Percentiles rank a stretch among this genome's conserved stretches.
phyloP scores from a whole-genome alignment of 2,113 vertebrate genomes.

The Melanotaenia duboulayi region DNA sequence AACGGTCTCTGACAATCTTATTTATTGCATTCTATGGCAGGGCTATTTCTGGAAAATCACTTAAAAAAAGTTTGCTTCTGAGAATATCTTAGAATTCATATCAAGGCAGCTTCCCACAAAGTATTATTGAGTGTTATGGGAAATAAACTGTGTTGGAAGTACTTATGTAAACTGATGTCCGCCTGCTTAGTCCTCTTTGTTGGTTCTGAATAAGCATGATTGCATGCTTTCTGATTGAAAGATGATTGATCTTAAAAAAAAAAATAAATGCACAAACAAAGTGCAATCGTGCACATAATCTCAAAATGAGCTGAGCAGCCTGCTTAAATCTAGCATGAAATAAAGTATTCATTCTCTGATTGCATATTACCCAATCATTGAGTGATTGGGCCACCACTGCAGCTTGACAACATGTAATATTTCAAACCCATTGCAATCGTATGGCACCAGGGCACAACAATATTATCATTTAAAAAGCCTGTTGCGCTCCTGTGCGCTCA shows the following conservation, averaged over 20 bases:
- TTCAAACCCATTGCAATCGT: constrained; percentile 62
- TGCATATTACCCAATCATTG: constrained; percentile 51
- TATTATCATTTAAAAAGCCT: constrained; percentile 63
- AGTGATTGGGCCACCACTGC: constrained; percentile 46
- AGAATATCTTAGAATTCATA: constrained; percentile 56
- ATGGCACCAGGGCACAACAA: constrained; percentile 63
- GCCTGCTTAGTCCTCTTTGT: constrained; percentile 34
- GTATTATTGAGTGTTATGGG: constrained; percentile 51
- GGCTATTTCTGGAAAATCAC: constrained; percentile 76
- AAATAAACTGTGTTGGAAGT: constrained; percentile 60
- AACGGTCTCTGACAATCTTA: constrained; percentile 66
- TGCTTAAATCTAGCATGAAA: constrained; percentile 76
- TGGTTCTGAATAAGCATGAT: constrained; percentile 44
- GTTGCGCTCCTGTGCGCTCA: constrained; percentile 40
- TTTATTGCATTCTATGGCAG: constrained; percentile 65
- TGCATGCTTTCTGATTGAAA: constrained; percentile 48
- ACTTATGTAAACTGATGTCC: constrained; percentile 41
- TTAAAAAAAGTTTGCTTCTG: constrained; percentile 48
- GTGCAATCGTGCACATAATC: constrained; percentile 46
- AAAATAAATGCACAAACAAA: constrained; percentile 59
- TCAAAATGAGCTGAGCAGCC: constrained; percentile 50
- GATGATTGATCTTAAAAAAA: constrained; percentile 47
- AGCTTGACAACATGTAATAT: constrained; percentile 72
- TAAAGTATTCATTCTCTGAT: constrained; percentile 67
- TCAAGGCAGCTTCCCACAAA: constrained; percentile 50